Evolutionary conservation across 2,797 vertebrate species (phyloP).

Genomic region (Micromesistius poutassou): DNA sequence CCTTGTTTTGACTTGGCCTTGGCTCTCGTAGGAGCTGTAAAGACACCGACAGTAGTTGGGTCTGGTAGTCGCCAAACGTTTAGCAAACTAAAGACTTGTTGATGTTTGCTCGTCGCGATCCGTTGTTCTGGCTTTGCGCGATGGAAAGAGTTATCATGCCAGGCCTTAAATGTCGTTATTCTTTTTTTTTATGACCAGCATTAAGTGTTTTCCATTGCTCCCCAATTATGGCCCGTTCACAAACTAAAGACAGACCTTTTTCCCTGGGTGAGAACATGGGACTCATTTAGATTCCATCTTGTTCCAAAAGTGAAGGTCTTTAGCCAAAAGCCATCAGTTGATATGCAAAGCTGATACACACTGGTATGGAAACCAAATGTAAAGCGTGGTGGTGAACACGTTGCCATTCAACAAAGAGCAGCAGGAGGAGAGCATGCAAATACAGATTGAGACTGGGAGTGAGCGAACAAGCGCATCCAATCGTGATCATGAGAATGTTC

Average conservation of each 20-base stretch:
- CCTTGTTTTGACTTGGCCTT: slow-evolving; percentile 4
- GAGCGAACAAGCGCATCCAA: too few relatives aligned
- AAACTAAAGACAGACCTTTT: slow-evolving; percentile 48
- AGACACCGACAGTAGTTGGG: slow-evolving; percentile 42
- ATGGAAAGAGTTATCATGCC: slow-evolving; percentile 69
- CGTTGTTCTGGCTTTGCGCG: slow-evolving; percentile 61
- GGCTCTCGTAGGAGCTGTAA: slow-evolving; percentile 19
- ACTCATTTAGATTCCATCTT: slow-evolving; percentile 20
- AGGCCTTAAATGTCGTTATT: slow-evolving; percentile 57
- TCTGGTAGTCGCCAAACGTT: slow-evolving; percentile 36
- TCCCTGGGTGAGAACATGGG: slow-evolving; percentile 38
- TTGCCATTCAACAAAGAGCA: background rate
- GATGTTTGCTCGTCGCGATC: slow-evolving; percentile 32
- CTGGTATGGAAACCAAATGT: slow-evolving; percentile 25
- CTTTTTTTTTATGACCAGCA: slow-evolving; percentile 66
- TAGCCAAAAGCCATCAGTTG: slow-evolving; percentile 48
- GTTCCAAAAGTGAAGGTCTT: slow-evolving; percentile 29
- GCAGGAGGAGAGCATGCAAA: slow-evolving; percentile 49
- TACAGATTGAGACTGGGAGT: slow-evolving; percentile 25
- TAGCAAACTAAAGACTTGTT: slow-evolving; percentile 44
- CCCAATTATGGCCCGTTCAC: slow-evolving; percentile 70
- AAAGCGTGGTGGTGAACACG: background rate
- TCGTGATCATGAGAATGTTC: too few relatives aligned
- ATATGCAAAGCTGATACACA: slow-evolving; percentile 57
- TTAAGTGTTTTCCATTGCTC: slow-evolving; percentile 72